Conservation (phyloP, 2,888 invertebrate genomes). For the Tetanocera ferruginea region DNA sequence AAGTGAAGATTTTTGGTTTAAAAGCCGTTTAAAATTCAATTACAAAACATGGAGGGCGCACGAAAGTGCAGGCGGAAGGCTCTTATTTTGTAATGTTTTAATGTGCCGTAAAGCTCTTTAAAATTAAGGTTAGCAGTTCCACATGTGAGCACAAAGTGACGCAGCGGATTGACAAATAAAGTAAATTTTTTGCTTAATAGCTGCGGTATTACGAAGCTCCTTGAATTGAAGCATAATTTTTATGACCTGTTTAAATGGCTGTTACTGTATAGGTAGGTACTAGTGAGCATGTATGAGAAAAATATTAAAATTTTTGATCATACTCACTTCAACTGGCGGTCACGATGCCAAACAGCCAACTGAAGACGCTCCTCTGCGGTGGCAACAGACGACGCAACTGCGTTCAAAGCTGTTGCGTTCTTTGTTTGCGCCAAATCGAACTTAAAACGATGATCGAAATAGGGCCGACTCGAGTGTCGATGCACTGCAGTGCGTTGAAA, state of each 20-base stretch:
- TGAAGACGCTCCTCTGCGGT: conserved; percentile 71
- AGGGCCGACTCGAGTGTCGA: conserved; percentile 82
- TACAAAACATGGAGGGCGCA: background rate
- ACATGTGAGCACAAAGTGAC: too few relatives aligned
- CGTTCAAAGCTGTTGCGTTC: background rate
- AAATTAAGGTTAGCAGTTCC: too few relatives aligned
- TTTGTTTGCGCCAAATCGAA: conserved; percentile 70
- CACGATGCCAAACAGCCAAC: conserved; percentile 89
- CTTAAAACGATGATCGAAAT: conserved; percentile 83
- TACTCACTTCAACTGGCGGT: conserved; percentile 84
- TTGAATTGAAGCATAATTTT: too few relatives aligned
- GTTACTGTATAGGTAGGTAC: background rate
- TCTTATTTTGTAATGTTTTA: too few relatives aligned
- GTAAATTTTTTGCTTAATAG: too few relatives aligned
- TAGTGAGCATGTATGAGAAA: background rate
- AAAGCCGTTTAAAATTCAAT: background rate
- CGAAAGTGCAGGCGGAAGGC: background rate
- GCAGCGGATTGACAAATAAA: too few relatives aligned
- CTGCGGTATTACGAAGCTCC: too few relatives aligned
- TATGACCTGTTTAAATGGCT: too few relatives aligned
- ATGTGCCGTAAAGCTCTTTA: too few relatives aligned
- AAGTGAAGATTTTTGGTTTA: background rate
- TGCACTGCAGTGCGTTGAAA: conserved; percentile 86
- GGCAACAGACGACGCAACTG: background rate
- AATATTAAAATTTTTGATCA: conserved; percentile 52